These are phyloP conservation scores for Hyles vespertilio DNA, from an alignment of 1,140 invertebrate genomes.

Conservation along the genomic window DNA sequence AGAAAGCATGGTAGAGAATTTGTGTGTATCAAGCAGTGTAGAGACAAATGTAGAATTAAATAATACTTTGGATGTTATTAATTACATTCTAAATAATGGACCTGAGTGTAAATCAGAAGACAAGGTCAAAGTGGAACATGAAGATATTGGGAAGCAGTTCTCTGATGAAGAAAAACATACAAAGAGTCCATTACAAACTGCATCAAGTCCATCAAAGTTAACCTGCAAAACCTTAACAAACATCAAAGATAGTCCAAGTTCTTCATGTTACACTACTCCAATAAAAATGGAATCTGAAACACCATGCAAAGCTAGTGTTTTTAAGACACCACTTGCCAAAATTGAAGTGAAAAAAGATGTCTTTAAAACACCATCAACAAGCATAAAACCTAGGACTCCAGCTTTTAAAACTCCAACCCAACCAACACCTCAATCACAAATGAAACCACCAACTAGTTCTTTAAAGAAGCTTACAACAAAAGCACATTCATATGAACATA, in stretches of 20 bases:
- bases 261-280: too few species aligned
- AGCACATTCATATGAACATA: conserved; percentile 29
- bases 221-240: too few species aligned
- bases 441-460: conserved; percentile 28
- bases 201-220: too few species aligned
- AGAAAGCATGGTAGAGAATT: conserved; percentile 41
- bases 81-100: conserved; percentile 40
- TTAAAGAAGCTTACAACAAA: conserved; percentile 31
- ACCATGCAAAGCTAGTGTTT: too few species aligned
- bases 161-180: too few species aligned
- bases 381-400: conserved; percentile 20
- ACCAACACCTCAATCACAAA: conserved; percentile 21
- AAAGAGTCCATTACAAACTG: too few species aligned
- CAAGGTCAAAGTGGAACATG: neutral
- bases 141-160: neutral
- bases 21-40: conserved; percentile 22
- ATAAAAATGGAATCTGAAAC: too few species aligned
- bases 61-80: conserved; percentile 27
- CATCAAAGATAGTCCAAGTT: too few species aligned
- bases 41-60: conserved; percentile 25
- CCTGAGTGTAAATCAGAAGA: conserved; percentile 8
- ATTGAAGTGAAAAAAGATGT: neutral
- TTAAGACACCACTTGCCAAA: too few species aligned
- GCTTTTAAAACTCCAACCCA: conserved; percentile 44
- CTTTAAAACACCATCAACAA: conserved; percentile 21